Evolutionary conservation across 2,888 invertebrate genomes (phyloP), one percentile per base, ranked within the genome.

Genomic region (Erebia ligea): DNA sequence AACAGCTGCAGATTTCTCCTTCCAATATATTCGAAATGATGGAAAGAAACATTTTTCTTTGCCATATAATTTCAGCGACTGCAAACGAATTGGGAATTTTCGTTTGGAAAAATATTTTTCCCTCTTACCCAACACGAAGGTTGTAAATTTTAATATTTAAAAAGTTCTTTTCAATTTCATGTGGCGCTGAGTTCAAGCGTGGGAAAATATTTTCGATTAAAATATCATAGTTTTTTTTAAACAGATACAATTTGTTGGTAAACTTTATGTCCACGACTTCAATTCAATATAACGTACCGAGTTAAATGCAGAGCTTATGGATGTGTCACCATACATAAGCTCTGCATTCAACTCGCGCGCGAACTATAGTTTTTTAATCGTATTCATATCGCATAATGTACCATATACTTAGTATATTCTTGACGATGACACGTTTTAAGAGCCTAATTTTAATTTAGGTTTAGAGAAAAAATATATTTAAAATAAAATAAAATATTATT

Each of bases 21-120:
- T 66, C 65, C 70, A 73, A 73, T 73, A 70, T 73, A 73, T 73
- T 68, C 68, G 68, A 54, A 68, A 61, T 70, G 70, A 70, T 68
- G 73, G 68, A 70, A 70, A 59, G 68, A 54, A 68, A 70, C 52
- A 73, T 73, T 72, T 73, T 73, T 70, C 68, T 70, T 70, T 68
- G 63, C 67, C 59, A 68, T 68, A 56, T 73, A 73, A 73, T 73
- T 70, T 70, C 62, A 64, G 57, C 65, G 57, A 67, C 70, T 65
- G 73, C 64, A 62, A 70, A 68, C 65, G 68, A 73, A 68, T 68
- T 68, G 68, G 40, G 57, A 68, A 70, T 70, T 73, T 73, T 62
- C 66, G 68, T 61, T 34, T 62, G 70, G 68, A 70, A 73, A 73
- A 65, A 62, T 66, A 65, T 56, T 70, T 67, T 58, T 42, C 67